phyloP scores from a whole-genome alignment of 2,113 vertebrate species.

The Saguinus imperator region DNA sequence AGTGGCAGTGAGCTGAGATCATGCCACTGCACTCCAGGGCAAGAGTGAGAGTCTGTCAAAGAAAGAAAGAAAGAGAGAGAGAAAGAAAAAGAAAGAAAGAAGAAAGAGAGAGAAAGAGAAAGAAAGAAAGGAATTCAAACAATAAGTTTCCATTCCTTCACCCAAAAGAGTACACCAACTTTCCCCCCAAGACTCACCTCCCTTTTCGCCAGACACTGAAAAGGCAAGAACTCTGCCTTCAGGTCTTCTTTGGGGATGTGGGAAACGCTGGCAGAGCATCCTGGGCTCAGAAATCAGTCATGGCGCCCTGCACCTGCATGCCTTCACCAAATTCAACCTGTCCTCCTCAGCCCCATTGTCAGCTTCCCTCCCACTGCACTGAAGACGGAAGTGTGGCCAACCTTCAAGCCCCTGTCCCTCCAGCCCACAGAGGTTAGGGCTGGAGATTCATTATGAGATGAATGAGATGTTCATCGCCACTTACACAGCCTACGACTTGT shows the following conservation, averaged over 20 bases:
- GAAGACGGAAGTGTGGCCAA: accelerated
- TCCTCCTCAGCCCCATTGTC: not conserved
- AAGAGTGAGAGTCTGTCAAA: too few relatives aligned
- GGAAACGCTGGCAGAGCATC: not conserved
- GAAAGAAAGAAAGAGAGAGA: too few relatives aligned
- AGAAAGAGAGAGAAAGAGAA: too few relatives aligned
- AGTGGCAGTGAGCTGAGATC: too few relatives aligned
- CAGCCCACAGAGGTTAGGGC: not conserved
- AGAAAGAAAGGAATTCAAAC: not conserved
- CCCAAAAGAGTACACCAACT: accelerated
- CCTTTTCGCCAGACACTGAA: not conserved
- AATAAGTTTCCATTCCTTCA: not conserved
- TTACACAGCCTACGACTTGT: not conserved
- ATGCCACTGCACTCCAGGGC: too few relatives aligned
- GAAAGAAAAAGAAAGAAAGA: too few relatives aligned
- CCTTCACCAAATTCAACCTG: accelerated
- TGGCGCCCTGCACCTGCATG: too few relatives aligned
- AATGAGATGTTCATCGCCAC: not conserved
- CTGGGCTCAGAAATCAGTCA: not conserved
- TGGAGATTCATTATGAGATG: not conserved
- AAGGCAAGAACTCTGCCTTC: not conserved
- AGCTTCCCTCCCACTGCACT: not conserved
- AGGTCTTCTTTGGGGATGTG: not conserved
- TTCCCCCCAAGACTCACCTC: not conserved
- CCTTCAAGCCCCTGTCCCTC: not conserved